phyloP scores from a whole-genome alignment of 2,888 invertebrate genomes.

The Ophioninae sp. region DNA sequence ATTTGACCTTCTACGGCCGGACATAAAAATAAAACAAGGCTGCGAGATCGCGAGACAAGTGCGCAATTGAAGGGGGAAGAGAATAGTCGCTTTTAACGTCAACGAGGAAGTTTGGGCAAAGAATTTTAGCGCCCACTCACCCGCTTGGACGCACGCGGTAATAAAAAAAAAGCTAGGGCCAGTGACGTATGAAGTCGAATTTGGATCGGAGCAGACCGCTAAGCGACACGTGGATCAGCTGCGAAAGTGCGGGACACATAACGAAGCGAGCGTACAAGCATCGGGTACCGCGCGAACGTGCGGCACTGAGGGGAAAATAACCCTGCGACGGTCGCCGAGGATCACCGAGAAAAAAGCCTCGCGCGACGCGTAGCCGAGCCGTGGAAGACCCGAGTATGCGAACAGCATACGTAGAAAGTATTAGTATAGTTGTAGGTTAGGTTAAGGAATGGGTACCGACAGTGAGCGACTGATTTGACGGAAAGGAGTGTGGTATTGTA shows the following conservation, averaged over 20 bases:
- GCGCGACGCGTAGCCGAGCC: slow-evolving; percentile 15
- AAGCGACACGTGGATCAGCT: slow-evolving; percentile 50
- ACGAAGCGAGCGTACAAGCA: not conserved
- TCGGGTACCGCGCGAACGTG: slow-evolving; percentile 12
- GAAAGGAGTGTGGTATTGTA: slow-evolving; percentile 12
- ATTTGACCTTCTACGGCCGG: slow-evolving; percentile 37
- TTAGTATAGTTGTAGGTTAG: slow-evolving; percentile 29
- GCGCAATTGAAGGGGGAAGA: slow-evolving; percentile 37
- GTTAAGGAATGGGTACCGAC: slow-evolving; percentile 13
- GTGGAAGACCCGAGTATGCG: slow-evolving; percentile 20
- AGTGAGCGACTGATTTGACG: slow-evolving; percentile 9
- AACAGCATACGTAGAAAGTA: too few relatives aligned
- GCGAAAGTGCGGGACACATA: not conserved
- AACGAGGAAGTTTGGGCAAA: slow-evolving; percentile 49
- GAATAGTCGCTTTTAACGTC: slow-evolving; percentile 15
- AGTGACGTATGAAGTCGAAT: slow-evolving; percentile 47
- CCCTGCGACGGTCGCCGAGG: slow-evolving; percentile 19
- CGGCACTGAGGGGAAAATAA: slow-evolving; percentile 13
- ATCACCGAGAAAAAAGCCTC: slow-evolving; percentile 20
- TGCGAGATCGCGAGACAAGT: slow-evolving; percentile 29
- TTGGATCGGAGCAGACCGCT: not conserved
- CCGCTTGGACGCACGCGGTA: slow-evolving; percentile 27
- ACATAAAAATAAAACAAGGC: slow-evolving; percentile 8
- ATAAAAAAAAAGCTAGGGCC: slow-evolving; percentile 40
- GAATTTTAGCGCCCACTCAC: slow-evolving; percentile 32